phyloP scores from a whole-genome alignment of 2,888 invertebrate genomes.

The Halictus ligatus region DNA sequence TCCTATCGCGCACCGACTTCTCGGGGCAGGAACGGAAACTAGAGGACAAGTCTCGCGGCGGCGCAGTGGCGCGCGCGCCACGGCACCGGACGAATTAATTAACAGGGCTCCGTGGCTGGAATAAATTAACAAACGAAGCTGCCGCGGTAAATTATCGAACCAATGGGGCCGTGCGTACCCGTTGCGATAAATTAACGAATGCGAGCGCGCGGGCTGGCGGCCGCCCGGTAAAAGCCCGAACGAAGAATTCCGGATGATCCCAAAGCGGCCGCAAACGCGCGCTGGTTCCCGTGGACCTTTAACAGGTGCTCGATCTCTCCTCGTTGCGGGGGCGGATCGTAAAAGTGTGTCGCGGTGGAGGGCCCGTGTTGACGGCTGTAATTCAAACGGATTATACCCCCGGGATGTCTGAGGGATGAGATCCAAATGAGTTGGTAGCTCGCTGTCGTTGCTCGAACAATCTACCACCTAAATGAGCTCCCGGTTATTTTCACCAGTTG shows the following conservation, averaged over 20 bases:
- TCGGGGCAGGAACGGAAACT: neutral
- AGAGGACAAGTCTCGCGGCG: neutral
- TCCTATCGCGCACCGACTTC: neutral
- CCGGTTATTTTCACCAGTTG: slow-evolving; percentile 52
- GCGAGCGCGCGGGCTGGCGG: neutral
- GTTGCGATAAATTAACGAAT: slow-evolving; percentile 37
- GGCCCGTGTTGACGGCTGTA: slow-evolving; percentile 73
- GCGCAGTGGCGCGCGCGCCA: neutral
- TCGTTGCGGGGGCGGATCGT: slow-evolving; percentile 52
- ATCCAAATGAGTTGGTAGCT: slow-evolving; percentile 76
- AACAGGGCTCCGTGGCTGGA: slow-evolving; percentile 22
- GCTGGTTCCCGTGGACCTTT: slow-evolving; percentile 56
- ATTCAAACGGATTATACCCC: slow-evolving; percentile 82
- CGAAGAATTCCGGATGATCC: slow-evolving; percentile 62
- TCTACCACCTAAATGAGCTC: slow-evolving; percentile 56
- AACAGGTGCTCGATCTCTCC: slow-evolving; percentile 78
- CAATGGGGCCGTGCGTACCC: slow-evolving; percentile 24
- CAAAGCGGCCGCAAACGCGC: slow-evolving; percentile 47
- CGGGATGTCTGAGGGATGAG: slow-evolving; percentile 72
- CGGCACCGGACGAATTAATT: slow-evolving; percentile 27
- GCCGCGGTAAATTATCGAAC: slow-evolving; percentile 29
- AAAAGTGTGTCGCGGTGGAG: slow-evolving; percentile 48
- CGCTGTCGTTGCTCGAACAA: slow-evolving; percentile 54
- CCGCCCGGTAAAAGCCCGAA: slow-evolving; percentile 6
- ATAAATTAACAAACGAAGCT: slow-evolving; percentile 34